Percentiles rank a stretch among this genome's conserved stretches.
Evolutionary conservation across 2,797 vertebrate genomes (phyloP).

Genomic region (Heteromormyrus szaboi): DNA sequence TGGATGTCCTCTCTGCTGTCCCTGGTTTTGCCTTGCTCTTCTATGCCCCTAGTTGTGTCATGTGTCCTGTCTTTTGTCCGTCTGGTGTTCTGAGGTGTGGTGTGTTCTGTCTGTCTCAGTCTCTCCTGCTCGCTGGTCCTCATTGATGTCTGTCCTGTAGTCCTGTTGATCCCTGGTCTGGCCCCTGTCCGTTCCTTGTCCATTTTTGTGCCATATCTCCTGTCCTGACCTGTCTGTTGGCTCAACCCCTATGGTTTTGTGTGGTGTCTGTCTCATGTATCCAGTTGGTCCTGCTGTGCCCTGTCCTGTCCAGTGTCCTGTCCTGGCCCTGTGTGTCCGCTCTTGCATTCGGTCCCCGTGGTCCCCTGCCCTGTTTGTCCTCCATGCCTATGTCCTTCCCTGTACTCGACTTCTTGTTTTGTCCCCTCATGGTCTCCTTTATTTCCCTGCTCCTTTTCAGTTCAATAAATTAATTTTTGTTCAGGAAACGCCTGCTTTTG

Average conservation of each 20-base stretch:
- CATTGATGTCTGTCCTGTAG: not conserved
- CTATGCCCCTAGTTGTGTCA: not conserved
- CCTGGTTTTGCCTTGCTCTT: not conserved
- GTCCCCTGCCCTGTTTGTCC: not conserved
- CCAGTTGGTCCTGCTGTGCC: not conserved
- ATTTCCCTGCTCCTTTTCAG: not conserved
- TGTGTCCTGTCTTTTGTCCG: not conserved
- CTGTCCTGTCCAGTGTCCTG: not conserved
- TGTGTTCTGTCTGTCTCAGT: not conserved
- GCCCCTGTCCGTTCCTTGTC: not conserved
- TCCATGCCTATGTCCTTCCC: not conserved
- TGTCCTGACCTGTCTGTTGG: not conserved
- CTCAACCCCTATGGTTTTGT: not conserved
- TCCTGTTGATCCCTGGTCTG: not conserved
- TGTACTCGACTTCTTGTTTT: not conserved
- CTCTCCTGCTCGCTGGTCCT: not conserved
- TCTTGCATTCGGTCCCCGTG: not conserved
- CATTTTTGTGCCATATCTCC: not conserved
- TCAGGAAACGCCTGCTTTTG: not conserved
- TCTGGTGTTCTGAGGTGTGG: not conserved
- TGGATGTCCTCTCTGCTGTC: not conserved
- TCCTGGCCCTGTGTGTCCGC: not conserved
- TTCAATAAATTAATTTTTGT: not conserved
- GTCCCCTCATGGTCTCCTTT: not conserved
- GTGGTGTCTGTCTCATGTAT: not conserved